Evolutionary conservation across 2,113 vertebrate genomes (phyloP).

Genomic region (Nasalis larvatus): DNA sequence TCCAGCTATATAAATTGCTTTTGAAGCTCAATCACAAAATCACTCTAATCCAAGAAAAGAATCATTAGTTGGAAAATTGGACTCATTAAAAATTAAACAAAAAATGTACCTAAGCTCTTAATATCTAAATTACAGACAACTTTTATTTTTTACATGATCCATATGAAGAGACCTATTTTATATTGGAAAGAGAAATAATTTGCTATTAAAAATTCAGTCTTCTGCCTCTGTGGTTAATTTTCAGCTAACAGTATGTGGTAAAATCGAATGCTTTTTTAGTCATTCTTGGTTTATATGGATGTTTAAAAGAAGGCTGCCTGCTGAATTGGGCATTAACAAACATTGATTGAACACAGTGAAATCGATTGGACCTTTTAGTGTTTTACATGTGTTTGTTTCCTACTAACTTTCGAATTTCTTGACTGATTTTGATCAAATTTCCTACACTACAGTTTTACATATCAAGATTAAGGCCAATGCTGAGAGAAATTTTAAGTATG

Average conservation of each 20-base stretch:
- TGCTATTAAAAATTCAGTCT: constrained; percentile 18
- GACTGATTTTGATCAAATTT: constrained; percentile 50
- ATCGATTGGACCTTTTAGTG: constrained; percentile 50
- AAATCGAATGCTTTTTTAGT: constrained; percentile 46
- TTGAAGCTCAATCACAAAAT: neutral
- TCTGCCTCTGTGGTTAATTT: constrained; percentile 53
- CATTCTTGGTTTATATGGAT: constrained; percentile 8
- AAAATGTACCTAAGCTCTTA: neutral
- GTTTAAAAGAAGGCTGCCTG: constrained; percentile 31
- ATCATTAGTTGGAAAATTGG: neutral
- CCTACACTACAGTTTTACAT: neutral
- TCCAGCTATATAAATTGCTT: neutral
- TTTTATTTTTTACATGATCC: neutral
- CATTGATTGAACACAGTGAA: constrained; percentile 46
- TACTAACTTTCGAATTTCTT: constrained; percentile 30
- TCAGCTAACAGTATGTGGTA: constrained; percentile 51
- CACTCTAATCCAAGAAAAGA: neutral
- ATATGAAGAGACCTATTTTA: neutral
- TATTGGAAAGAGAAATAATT: neutral
- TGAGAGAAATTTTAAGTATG: neutral
- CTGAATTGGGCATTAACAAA: constrained; percentile 67
- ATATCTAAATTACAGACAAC: neutral
- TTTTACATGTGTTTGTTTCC: constrained; percentile 55
- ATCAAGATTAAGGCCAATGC: neutral
- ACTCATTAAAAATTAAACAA: neutral